These are phyloP conservation scores for Elephas maximus DNA, from an alignment of 2,113 vertebrate genomes.

Conservation along the genomic window DNA sequence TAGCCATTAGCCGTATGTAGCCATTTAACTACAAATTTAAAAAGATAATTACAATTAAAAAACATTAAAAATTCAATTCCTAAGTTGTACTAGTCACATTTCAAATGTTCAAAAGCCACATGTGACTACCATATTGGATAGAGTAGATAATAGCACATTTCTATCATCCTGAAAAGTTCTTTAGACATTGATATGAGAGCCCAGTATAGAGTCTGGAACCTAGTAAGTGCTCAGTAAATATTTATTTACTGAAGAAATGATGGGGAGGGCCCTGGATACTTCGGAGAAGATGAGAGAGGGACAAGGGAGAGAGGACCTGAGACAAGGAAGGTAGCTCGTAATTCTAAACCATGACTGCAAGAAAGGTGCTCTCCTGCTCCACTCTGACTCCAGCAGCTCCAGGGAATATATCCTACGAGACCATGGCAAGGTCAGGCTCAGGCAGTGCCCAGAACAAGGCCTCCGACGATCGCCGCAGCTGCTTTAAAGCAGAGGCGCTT, in stretches of 20 bases:
- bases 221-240: accelerated
- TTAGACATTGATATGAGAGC: not conserved
- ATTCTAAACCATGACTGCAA: no score
- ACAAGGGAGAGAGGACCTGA: no score
- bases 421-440: not conserved
- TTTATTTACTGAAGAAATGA: not conserved
- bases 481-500: not conserved
- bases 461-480: not conserved
- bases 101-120: not conserved
- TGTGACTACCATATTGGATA: no score
- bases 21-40: not conserved
- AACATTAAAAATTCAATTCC: not conserved
- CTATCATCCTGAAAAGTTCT: no score
- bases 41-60: not conserved
- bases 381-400: accelerated
- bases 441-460: accelerated
- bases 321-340: not conserved
- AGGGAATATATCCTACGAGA: accelerated
- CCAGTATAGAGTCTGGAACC: not conserved
- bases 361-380: not conserved
- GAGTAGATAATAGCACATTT: not conserved
- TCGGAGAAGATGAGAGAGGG: accelerated
- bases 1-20: not conserved
- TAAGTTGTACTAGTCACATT: not conserved
- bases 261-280: not conserved